Evolutionary conservation across 2,888 invertebrate genomes (phyloP).

Genomic region (Athalia circularis): DNA sequence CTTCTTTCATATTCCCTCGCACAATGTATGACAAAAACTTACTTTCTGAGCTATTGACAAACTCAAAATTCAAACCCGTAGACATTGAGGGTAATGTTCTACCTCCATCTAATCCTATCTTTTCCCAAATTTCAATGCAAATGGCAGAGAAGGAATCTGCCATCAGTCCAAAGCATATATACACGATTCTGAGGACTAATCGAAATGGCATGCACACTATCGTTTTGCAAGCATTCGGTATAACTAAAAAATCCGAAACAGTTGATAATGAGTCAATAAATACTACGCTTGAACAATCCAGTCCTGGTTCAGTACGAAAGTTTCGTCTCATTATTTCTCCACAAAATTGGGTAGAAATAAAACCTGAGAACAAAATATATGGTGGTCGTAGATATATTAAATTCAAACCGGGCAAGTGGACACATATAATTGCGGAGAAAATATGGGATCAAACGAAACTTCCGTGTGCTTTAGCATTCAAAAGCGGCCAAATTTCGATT

Average conservation of each 20-base stretch:
- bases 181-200: constrained; percentile 37
- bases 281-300: neutral
- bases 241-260: neutral
- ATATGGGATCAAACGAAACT: constrained; percentile 38
- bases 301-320: neutral
- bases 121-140: neutral
- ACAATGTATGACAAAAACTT: constrained; percentile 32
- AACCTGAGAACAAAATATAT: constrained; percentile 31
- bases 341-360: constrained; percentile 28
- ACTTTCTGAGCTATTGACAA: neutral
- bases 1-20: neutral
- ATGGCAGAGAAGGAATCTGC: constrained; percentile 11
- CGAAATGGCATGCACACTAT: constrained; percentile 7
- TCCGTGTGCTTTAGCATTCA: constrained; percentile 34
- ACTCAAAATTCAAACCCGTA: neutral
- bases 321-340: constrained; percentile 27
- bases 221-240: neutral
- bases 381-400: constrained; percentile 20
- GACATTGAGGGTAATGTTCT: neutral
- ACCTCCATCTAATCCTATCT: neutral
- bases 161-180: constrained; percentile 34
- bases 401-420: constrained; percentile 30
- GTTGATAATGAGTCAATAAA: neutral
- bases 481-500: constrained; percentile 10
- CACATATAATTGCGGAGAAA: constrained; percentile 37